Conservation (phyloP, 2,797 vertebrate species). For the Labroides dimidiatus region DNA sequence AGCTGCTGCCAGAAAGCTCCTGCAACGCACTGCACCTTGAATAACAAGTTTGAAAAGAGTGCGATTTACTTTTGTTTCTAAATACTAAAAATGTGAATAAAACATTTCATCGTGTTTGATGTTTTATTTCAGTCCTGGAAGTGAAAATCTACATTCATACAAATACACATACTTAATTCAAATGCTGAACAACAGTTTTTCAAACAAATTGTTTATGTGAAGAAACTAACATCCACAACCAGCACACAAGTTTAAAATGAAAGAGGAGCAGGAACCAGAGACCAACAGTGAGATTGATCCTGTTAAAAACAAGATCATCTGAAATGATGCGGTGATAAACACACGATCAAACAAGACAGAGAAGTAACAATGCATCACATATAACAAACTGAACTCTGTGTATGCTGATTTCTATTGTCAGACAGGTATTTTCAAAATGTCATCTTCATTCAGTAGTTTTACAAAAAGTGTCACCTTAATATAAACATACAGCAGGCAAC, state of each 20-base stretch:
- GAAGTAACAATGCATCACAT: constrained; percentile 18
- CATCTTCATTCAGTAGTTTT: constrained; percentile 30
- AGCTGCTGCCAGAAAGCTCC: constrained; percentile 26
- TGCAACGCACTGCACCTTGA: too few species aligned
- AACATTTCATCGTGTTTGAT: constrained; percentile 15
- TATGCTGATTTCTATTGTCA: constrained; percentile 24
- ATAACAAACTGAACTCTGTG: constrained; percentile 25
- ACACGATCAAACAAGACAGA: constrained; percentile 3
- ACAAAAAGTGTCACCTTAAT: constrained; percentile 27
- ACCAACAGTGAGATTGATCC: constrained; percentile 37
- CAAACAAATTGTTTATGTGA: constrained; percentile 32
- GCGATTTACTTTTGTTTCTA: too few species aligned
- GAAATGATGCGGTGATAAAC: constrained; percentile 20
- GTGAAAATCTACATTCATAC: constrained; percentile 72
- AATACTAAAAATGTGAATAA: too few species aligned
- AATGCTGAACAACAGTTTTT: constrained; percentile 51
- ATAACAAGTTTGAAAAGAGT: too few species aligned
- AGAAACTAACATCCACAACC: constrained; percentile 43
- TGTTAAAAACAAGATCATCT: constrained; percentile 40
- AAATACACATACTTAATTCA: constrained; percentile 59
- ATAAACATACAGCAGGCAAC: constrained; percentile 49
- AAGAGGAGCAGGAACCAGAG: constrained; percentile 46
- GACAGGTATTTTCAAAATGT: constrained; percentile 24
- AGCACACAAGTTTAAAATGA: constrained; percentile 34
- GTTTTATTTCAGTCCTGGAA: constrained; percentile 73